Base-by-base conservation (phyloP, 2,797 vertebrate genomes). In the Acipenser oxyrinchus region DNA sequence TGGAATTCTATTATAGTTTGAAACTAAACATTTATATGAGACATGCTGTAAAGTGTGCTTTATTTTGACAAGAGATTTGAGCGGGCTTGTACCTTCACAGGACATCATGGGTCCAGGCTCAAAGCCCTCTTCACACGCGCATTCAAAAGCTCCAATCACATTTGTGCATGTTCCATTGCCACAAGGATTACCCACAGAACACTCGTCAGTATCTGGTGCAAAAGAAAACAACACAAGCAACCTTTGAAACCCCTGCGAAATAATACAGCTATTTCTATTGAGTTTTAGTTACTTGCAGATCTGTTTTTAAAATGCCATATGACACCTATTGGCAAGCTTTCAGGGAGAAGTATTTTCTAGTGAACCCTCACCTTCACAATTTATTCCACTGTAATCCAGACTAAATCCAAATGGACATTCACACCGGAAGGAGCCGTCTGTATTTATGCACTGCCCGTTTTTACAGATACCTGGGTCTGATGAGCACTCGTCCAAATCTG, bases 151-250 rank as follows among this genome's bases (percentile, higher is more conserved):
- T 63, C 97, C 97, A 10, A 98, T 84, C 51, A 92, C 91, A 52
- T 99, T 99, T 15, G 91, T 94, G 83, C 97, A 99, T 2, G 97
- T 99, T 74, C 97, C 97, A n/a, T 99, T 99, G 72, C 97, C 96
- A 50, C 97, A 99, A 0, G 96, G 94, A 71, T 92, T 93, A 51
- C 93, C 95, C 57, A 94, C 81, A 1, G 92, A 89, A 76, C 97
- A 99, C 83, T 99, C 97, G 65, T 99, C 87, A 5, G 81, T 93
- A 82, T 99, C 97, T 99, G 79, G 6, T 57, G 66, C 6, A 64
- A 9, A 50, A 6, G 37, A 15, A 48, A 51, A n/a, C 12, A 49
- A 8, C 13, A 23, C 51, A 37, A 4, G 12, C 3, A 5, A 10
- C 18, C 6, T 11, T 7, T 63, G 5, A 63, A 37, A 37, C 37